These are phyloP conservation scores for Leptonema lineaticorne DNA, from an alignment of 1,140 invertebrate genomes.

Conservation along the genomic window DNA sequence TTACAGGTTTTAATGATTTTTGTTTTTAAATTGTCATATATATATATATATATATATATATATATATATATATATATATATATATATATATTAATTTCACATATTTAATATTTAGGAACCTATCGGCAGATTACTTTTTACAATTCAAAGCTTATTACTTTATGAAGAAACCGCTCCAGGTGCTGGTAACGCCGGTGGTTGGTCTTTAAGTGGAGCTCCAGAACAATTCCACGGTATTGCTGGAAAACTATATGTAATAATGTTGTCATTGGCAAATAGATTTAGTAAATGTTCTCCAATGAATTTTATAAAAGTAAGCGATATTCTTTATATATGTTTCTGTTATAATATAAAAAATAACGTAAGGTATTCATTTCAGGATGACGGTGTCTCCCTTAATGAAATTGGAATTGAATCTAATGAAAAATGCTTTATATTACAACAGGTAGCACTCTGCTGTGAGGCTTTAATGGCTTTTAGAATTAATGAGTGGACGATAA, in stretches of 20 bases:
- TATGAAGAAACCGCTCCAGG: conserved; percentile 15
- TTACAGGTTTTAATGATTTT: conserved; percentile 43
- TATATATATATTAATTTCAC: too few species aligned
- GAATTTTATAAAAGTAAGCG: conserved; percentile 51
- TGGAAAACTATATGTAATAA: conserved; percentile 22
- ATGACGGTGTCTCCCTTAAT: conserved; percentile 50
- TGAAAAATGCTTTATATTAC: conserved; percentile 50
- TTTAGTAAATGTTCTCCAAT: conserved; percentile 47
- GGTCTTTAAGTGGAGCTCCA: conserved; percentile 13
- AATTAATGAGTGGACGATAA: conserved; percentile 43
- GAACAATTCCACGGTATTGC: conserved; percentile 21
- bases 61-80: too few species aligned
- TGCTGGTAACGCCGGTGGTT: not conserved
- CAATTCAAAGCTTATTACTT: conserved; percentile 34
- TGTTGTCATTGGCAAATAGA: conserved; percentile 31
- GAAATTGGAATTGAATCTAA: conserved; percentile 53
- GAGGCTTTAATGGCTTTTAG: conserved; percentile 58
- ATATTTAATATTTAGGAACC: conserved; percentile 44
- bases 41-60: not conserved
- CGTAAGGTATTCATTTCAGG: conserved; percentile 45
- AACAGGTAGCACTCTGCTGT: conserved; percentile 51
- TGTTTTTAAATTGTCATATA: not conserved
- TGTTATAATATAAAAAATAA: not conserved
- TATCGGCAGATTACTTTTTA: conserved; percentile 45
- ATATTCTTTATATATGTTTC: not conserved